phyloP scores from a whole-genome alignment of 2,797 vertebrate genomes.

The Halcyon badia region DNA sequence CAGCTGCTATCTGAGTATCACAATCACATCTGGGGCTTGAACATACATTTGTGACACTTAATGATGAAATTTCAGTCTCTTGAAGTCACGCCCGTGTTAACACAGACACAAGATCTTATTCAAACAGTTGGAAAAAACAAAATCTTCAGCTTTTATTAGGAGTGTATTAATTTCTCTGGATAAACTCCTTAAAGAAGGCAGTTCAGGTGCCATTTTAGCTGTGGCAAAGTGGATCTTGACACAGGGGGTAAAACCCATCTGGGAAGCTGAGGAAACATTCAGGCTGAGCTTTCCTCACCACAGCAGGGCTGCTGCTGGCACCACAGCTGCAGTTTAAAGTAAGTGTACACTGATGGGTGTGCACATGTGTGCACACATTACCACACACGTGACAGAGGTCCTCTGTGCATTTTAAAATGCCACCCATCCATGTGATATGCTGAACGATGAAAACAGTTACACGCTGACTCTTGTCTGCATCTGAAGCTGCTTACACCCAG shows the following conservation, averaged over 20 bases:
- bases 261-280: not conserved
- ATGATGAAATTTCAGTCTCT: not conserved
- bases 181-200: not conserved
- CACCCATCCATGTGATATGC: not conserved
- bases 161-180: not conserved
- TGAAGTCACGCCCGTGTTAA: not conserved
- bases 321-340: not conserved
- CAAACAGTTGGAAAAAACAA: not conserved
- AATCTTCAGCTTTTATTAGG: not conserved
- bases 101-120: not conserved
- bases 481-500: slow-evolving; percentile 37
- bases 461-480: not conserved
- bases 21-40: not conserved
- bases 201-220: not conserved
- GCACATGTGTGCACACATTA: not conserved
- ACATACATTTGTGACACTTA: not conserved
- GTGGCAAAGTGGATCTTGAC: rapidly evolving
- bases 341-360: rapidly evolving
- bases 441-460: rapidly evolving
- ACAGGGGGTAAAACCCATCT: not conserved
- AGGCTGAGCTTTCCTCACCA: not conserved
- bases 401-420: not conserved
- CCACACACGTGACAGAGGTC: rapidly evolving
- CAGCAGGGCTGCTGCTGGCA: not conserved
- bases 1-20: not conserved